Evolutionary conservation across 2,888 invertebrate genomes (phyloP).

Genomic region (Pheosia tremula): DNA sequence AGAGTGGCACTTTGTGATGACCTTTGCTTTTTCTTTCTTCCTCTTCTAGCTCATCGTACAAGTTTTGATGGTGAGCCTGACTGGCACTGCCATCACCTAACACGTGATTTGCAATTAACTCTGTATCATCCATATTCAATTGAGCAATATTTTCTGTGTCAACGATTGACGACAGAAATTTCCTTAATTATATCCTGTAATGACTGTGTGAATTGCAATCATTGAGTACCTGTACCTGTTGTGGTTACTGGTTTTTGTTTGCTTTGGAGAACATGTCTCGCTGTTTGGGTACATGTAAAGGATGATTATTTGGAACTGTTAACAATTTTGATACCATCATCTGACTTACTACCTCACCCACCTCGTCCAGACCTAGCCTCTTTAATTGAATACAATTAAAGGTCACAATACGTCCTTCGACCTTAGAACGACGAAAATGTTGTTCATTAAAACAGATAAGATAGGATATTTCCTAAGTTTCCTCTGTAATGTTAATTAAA

Average conservation of each 20-base stretch:
- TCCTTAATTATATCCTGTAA: background rate
- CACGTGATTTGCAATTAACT: background rate
- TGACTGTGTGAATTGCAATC: background rate
- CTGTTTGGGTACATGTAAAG: too few species aligned
- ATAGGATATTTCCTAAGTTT: background rate
- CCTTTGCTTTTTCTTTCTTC: too few species aligned
- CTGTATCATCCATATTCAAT: background rate
- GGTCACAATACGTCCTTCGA: background rate
- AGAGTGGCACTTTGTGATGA: too few species aligned
- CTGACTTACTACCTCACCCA: background rate
- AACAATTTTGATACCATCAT: background rate
- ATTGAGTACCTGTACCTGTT: background rate
- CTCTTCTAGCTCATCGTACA: too few species aligned
- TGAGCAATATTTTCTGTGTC: background rate
- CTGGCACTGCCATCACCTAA: background rate
- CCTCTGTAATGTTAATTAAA: background rate
- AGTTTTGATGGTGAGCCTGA: too few species aligned
- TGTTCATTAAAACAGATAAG: slow-evolving; percentile 1
- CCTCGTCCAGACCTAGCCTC: too few species aligned
- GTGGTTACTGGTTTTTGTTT: background rate
- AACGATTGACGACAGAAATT: background rate
- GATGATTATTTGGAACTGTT: background rate
- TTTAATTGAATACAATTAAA: background rate
- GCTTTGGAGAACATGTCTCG: background rate
- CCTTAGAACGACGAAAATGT: background rate